Evolutionary conservation across 2,797 vertebrate species (phyloP), one percentile per base, ranked within the genome.

Genomic region (Hybognathus amarus): DNA sequence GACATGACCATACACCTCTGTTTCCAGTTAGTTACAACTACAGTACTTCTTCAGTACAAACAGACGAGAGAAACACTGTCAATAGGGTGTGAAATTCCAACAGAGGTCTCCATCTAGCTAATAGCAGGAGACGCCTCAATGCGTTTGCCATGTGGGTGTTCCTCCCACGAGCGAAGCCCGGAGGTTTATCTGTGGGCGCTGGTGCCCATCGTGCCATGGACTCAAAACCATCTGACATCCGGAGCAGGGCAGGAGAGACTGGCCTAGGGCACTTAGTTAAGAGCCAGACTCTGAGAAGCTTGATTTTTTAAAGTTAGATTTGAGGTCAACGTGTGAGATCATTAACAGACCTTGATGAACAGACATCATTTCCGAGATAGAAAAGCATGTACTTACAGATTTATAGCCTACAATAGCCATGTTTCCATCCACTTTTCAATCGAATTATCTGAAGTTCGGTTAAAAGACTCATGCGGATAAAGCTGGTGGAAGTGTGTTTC

Each of bases 81-180:
- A 94, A 92, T 90, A 92, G 91, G 91, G 93, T 94, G 94, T 92
- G 91, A 93, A 93, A 94, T 94, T 94, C 93, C 92, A 89, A 88
- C 89, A 91, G 88, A 87, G 91, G 90, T 91, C 87, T 90, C 91
- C 86, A 87, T 93, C 91, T 94, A 92, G 83, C 88, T 87, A 90
- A 92, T 92, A 88, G 89, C 90, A 81, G 86, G 87, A 88, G 90
- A 89, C 73, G 83, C 86, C 90, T 92, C 92, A 90, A 89, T 73
- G 87, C 90, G 91, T 94, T 93, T 95, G 89, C 88, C 90, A 88
- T 89, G 77, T 86, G 90, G 89, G 91, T 86, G 87, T 87, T 86
- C 85, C 88, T 88, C 86, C 89, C 82, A 82, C 71, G 17, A 78
- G 74, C 22, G 20, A 83, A 87, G 89, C 89, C 87, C 86, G 75